A percentile compares a stretch with the other conserved stretches of the same genome.
These are phyloP conservation scores for Agrotis puta DNA, from an alignment of 2,888 invertebrate genomes.

Conservation along the genomic window DNA sequence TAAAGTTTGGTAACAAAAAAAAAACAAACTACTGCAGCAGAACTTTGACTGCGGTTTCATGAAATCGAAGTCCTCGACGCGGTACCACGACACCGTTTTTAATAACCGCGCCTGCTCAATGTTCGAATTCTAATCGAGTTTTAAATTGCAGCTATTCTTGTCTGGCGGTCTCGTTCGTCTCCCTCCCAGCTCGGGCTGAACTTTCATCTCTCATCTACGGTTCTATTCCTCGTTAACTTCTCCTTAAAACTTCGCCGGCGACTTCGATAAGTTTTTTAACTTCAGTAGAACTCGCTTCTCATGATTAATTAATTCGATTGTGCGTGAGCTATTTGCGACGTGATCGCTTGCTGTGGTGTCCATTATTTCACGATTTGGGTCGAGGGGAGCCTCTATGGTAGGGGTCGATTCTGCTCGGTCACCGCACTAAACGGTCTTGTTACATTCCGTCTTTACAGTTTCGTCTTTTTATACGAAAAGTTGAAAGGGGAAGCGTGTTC, in stretches of 20 bases:
- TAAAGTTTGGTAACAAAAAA: slow-evolving; percentile 64
- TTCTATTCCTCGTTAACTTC: slow-evolving; percentile 89
- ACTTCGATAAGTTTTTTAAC: slow-evolving; percentile 88
- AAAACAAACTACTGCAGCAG: slow-evolving; percentile 66
- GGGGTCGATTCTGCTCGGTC: slow-evolving; percentile 86
- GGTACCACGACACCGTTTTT: slow-evolving; percentile 80
- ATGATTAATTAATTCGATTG: slow-evolving; percentile 91
- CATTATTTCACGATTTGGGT: slow-evolving; percentile 87
- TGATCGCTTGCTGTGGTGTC: slow-evolving; percentile 82
- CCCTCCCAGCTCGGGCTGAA: slow-evolving; percentile 77
- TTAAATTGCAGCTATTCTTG: slow-evolving; percentile 91
- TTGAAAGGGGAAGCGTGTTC: slow-evolving; percentile 77
- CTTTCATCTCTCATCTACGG: slow-evolving; percentile 86
- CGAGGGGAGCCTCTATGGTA: slow-evolving; percentile 76
- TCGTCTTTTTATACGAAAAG: slow-evolving; percentile 75
- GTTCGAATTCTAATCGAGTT: slow-evolving; percentile 90
- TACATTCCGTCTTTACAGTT: slow-evolving; percentile 79
- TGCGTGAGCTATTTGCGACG: slow-evolving; percentile 85
- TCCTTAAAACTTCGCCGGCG: slow-evolving; percentile 87
- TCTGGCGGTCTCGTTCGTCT: slow-evolving; percentile 79
- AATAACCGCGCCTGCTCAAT: slow-evolving; percentile 85
- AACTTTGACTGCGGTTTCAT: slow-evolving; percentile 71
- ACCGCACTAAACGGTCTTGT: slow-evolving; percentile 85
- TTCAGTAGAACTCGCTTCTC: slow-evolving; percentile 82
- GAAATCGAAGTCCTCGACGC: slow-evolving; percentile 70